Conservation (phyloP, 1,140 invertebrate species). For the Drosophila nigrodunni region DNA sequence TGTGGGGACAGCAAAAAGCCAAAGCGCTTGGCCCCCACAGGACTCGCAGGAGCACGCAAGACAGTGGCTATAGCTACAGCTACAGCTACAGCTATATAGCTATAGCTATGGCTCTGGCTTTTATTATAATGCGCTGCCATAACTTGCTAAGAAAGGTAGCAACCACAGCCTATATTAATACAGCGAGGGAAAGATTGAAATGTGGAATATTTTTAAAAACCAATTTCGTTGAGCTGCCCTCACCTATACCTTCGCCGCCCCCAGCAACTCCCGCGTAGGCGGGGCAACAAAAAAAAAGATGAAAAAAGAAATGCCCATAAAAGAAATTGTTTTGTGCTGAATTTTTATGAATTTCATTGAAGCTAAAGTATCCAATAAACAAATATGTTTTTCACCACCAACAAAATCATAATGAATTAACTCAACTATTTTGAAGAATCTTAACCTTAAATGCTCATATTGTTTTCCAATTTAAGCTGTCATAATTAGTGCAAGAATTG, state of each 20-base stretch:
- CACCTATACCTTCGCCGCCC: not conserved
- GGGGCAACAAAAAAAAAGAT: constrained; percentile 7
- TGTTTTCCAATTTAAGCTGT: constrained; percentile 44
- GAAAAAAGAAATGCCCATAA: constrained; percentile 53
- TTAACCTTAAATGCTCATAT: not conserved
- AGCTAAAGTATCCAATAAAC: constrained; percentile 19
- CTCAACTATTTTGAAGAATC: not conserved
- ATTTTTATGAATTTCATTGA: constrained; percentile 72
- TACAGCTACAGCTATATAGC: constrained; percentile 23
- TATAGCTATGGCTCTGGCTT: constrained; percentile 45
- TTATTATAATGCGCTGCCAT: constrained; percentile 66
- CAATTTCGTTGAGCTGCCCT: constrained; percentile 72
- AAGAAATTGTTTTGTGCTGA: constrained; percentile 73
- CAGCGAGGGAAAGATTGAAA: constrained; percentile 66
- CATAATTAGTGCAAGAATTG: constrained; percentile 74
- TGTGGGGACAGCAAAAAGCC: constrained; percentile 78
- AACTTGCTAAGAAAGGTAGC: constrained; percentile 64
- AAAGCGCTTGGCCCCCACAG: constrained; percentile 49
- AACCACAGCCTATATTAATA: constrained; percentile 1
- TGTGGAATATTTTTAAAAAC: constrained; percentile 83
- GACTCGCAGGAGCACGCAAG: constrained; percentile 4
- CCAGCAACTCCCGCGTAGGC: constrained; percentile 6
- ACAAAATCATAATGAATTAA: constrained; percentile 10
- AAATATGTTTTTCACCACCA: not conserved
- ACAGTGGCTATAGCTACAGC: constrained; percentile 10